Percentiles rank a stretch among this genome's conserved stretches.
Evolutionary conservation across 2,113 vertebrate species (phyloP).

Genomic region (Ictalurus punctatus): DNA sequence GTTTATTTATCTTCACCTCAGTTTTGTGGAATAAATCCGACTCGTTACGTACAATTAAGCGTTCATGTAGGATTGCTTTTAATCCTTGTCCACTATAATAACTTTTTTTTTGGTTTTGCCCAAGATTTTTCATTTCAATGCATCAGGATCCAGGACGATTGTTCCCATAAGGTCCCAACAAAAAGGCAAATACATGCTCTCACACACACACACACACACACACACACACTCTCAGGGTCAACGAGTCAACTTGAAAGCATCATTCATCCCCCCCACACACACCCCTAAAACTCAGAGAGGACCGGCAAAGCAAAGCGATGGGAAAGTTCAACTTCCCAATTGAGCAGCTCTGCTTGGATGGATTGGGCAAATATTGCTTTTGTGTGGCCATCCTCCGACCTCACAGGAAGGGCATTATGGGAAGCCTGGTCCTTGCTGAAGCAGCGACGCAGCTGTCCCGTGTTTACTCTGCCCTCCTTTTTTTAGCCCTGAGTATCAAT

Average conservation of each 20-base stretch:
- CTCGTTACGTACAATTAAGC: not conserved
- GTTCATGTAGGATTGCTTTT: not conserved
- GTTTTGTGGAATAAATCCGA: not conserved
- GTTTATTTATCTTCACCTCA: not conserved
- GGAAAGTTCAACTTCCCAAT: slow-evolving; percentile 71
- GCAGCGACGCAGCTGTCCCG: slow-evolving; percentile 63
- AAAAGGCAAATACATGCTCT: not conserved
- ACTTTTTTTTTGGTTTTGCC: too few species aligned
- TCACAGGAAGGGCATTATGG: slow-evolving; percentile 66
- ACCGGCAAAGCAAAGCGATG: slow-evolving; percentile 57
- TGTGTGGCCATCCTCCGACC: slow-evolving; percentile 67
- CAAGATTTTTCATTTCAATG: not conserved
- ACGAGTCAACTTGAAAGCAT: slow-evolving; percentile 1
- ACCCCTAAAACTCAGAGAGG: not conserved
- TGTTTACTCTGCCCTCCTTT: slow-evolving; percentile 63
- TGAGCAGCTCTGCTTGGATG: slow-evolving; percentile 71
- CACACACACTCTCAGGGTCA: not conserved
- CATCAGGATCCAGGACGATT: not conserved
- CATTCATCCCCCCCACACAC: not conserved
- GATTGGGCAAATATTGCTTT: slow-evolving; percentile 78
- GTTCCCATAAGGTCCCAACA: not conserved
- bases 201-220: not conserved
- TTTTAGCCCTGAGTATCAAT: slow-evolving; percentile 64
- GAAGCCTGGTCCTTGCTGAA: slow-evolving; percentile 59
- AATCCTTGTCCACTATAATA: not conserved